Evolutionary conservation across 2,888 invertebrate genomes (phyloP).

Genomic region (Schrankia costaestrigalis): DNA sequence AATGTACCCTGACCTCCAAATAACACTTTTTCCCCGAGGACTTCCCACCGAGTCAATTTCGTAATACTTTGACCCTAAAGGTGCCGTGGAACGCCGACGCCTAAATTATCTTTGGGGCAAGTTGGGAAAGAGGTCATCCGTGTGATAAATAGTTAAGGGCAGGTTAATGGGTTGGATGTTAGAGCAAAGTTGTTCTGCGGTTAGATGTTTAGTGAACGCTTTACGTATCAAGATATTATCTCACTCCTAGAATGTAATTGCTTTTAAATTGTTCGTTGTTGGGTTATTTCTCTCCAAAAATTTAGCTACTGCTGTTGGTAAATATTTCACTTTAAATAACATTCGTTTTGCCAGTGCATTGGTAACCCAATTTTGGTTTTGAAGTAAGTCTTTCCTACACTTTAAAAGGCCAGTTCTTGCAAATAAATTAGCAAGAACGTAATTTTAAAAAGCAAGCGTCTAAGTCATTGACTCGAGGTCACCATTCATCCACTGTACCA

Average conservation of each 20-base stretch:
- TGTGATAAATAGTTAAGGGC: constrained; percentile 59
- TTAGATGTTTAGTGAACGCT: constrained; percentile 32
- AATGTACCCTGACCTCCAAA: constrained; percentile 61
- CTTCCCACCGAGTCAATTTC: constrained; percentile 54
- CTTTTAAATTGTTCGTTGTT: constrained; percentile 18
- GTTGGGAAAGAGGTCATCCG: constrained; percentile 56
- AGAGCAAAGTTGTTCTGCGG: constrained; percentile 38
- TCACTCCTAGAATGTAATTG: constrained; percentile 16
- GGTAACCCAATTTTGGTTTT: too few species aligned
- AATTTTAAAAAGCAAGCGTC: constrained; percentile 47
- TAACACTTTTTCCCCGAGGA: constrained; percentile 48
- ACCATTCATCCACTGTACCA: constrained; percentile 44
- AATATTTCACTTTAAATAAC: constrained; percentile 6
- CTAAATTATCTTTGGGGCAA: constrained; percentile 65
- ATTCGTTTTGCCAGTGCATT: constrained; percentile 3
- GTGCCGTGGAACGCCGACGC: constrained; percentile 45
- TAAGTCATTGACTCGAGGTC: constrained; percentile 53
- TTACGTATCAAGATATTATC: constrained; percentile 23
- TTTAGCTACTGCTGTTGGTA: constrained; percentile 4
- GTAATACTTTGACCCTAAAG: constrained; percentile 60
- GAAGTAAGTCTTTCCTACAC: too few species aligned
- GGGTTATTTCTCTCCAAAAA: constrained; percentile 9
- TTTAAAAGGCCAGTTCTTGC: constrained; percentile 9
- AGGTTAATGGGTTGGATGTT: constrained; percentile 52
- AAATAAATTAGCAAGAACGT: constrained; percentile 27